These are phyloP conservation scores for Acanthornis magna DNA, from an alignment of 2,797 vertebrate genomes.

Conservation along the genomic window DNA sequence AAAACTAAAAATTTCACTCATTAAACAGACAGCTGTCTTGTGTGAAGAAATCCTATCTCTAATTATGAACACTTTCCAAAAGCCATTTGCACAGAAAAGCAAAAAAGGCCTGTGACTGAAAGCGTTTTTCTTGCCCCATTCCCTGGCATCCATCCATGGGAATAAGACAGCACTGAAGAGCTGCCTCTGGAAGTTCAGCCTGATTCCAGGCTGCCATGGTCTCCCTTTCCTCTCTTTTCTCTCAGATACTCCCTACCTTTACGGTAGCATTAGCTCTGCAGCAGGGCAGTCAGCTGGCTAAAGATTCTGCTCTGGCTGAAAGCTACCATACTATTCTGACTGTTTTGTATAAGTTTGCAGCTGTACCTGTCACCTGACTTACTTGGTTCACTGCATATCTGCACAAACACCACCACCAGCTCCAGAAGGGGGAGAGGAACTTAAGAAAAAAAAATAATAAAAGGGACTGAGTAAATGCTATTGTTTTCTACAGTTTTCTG, in stretches of 20 bases:
- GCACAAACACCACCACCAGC: background rate
- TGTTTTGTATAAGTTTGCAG: background rate
- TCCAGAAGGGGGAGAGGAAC: background rate
- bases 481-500: background rate
- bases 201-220: background rate
- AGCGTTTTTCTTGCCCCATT: background rate
- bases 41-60: background rate
- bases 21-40: background rate
- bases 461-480: background rate
- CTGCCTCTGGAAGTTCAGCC: background rate
- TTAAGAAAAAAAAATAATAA: background rate
- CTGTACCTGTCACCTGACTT: background rate
- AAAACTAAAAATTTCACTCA: background rate
- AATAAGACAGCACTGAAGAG: background rate
- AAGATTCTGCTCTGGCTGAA: background rate
- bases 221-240: background rate
- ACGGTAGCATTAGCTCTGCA: background rate
- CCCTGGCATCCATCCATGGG: background rate
- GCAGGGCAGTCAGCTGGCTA: background rate
- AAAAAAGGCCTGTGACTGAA: background rate
- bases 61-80: background rate
- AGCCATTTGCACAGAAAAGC: background rate
- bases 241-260: background rate
- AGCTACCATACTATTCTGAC: accelerated
- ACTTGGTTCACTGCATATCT: background rate